phyloP scores from a whole-genome alignment of 2,113 vertebrate species.

The Crotophaga sulcirostris region DNA sequence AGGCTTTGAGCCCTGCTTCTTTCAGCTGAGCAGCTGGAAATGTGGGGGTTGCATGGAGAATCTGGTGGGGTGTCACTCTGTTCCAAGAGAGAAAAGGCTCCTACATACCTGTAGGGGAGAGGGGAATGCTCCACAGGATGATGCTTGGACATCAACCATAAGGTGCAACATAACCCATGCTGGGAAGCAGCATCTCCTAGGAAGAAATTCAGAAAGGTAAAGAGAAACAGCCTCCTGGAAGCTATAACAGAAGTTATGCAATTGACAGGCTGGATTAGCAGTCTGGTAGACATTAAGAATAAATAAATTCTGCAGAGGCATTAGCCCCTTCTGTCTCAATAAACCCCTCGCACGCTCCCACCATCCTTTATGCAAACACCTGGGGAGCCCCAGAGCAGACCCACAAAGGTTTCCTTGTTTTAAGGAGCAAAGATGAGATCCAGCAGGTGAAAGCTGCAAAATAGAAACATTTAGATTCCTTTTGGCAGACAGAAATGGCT shows the following conservation, averaged over 20 bases:
- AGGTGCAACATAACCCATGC: not conserved
- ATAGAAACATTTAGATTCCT: slow-evolving; percentile 7
- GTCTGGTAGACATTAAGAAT: not conserved
- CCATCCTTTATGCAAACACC: not conserved
- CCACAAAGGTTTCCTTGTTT: not conserved
- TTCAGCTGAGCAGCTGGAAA: not conserved
- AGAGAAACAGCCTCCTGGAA: not conserved
- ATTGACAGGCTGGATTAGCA: not conserved
- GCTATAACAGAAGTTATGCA: not conserved
- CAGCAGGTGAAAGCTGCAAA: slow-evolving; percentile 6
- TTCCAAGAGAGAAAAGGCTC: not conserved
- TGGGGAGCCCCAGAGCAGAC: not conserved
- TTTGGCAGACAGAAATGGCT: slow-evolving; percentile 17
- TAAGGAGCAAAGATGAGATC: not conserved
- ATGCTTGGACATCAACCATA: not conserved
- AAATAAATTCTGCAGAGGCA: slow-evolving; percentile 2
- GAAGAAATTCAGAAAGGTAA: not conserved
- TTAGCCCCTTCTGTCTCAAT: not conserved
- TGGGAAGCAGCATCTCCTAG: not conserved
- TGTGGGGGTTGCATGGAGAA: not conserved
- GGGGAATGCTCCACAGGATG: not conserved
- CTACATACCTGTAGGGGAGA: not conserved
- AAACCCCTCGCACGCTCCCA: not conserved
- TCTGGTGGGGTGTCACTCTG: not conserved
- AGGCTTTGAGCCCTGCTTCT: not conserved